Evolutionary conservation across 2,113 vertebrate species (phyloP), one percentile per base, ranked within the genome.

Genomic region (Cercopithecus mona): DNA sequence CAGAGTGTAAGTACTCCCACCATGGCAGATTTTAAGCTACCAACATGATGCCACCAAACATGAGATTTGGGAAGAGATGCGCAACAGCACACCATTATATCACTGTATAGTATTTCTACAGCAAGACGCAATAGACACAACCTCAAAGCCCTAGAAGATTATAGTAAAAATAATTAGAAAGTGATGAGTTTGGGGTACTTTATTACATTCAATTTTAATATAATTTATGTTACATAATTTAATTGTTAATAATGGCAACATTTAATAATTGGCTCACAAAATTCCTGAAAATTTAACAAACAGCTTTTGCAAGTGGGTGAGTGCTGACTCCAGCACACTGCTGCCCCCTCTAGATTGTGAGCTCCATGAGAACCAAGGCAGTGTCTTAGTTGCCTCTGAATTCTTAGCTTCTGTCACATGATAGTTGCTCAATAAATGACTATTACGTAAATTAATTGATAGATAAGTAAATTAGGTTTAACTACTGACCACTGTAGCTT

Each of bases 261-360:
- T 66, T 94, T 94, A 88, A 88, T 61, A 76, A 92, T 4, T 84
- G 50, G 61, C 30, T 85, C 52, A 61, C 75, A 96, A 81, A 88
- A 82, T 83, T 89, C 52, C 87, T 96, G 70, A 97, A 92, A 95
- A 57, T 70, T 68, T 79, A 87, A 61, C 16, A 92, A 94, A 55
- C 14, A 72, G 30, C 30, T 89, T 64, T 48, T 70, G 2, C 32
- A 89, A 87, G 38, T 81, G 25, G 59, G 6, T 75, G 16, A 92
- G 4, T 88, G 35, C 52, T 82, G 38, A 61, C 35, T 82, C 85
- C 4, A 50, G 52, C 43, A 92, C 59, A 75, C 11, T n/a, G 14
- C 43, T 81, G 35, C 43, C 48, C 59, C 73, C 38, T 48, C 75
- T n/a, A 90, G 35, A 93, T 48, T 82, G 30, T 82, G 48, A 87